Percentiles rank a stretch among this genome's conserved stretches.
These are phyloP conservation scores for Cichlasoma orientale DNA, from an alignment of 2,797 vertebrate species.

Conservation along the genomic window DNA sequence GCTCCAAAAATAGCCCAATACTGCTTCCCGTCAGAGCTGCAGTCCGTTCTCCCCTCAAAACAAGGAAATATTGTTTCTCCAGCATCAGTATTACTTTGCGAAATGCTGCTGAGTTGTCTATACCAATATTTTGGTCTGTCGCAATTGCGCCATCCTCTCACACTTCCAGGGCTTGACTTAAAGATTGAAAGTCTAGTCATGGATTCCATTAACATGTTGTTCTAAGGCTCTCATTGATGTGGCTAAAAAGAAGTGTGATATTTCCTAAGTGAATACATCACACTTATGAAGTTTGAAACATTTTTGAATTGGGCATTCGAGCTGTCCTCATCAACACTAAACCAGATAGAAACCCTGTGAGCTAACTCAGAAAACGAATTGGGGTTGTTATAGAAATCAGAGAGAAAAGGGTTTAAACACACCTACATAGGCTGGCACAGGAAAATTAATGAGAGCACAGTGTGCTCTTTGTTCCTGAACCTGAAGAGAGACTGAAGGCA, in stretches of 20 bases:
- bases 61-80: conserved; percentile 16
- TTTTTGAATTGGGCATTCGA: neutral
- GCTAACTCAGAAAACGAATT: neutral
- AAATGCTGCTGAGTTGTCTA: conserved; percentile 12
- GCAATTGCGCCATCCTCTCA: neutral
- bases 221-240: neutral
- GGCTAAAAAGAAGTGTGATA: neutral
- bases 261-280: neutral
- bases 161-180: neutral
- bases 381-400: neutral
- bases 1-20: conserved; percentile 67
- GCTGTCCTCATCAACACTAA: neutral
- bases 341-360: neutral
- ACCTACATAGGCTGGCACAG: neutral
- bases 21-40: conserved; percentile 34
- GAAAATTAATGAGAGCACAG: neutral
- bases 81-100: neutral
- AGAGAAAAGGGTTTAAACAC: neutral
- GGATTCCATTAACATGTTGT: neutral
- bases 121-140: conserved; percentile 3
- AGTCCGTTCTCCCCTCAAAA: conserved; percentile 41
- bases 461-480: neutral
- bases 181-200: neutral
- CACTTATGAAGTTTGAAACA: neutral
- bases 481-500: neutral